A percentile compares a stretch with the other conserved stretches of the same genome.
Conservation (phyloP, 2,797 vertebrate genomes). For the Dipus sagitta region DNA sequence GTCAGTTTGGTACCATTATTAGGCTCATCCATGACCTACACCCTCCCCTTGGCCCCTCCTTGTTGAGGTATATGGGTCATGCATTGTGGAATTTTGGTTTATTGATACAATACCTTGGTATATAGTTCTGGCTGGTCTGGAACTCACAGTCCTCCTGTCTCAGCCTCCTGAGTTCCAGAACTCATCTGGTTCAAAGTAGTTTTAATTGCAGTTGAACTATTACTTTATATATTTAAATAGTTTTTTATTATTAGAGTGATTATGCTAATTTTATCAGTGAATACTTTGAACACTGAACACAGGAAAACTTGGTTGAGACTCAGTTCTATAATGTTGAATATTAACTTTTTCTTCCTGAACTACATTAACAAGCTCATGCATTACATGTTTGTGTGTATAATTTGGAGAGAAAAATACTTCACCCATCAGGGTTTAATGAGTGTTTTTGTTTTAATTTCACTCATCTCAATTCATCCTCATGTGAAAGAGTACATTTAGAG, state of each 20-base stretch:
- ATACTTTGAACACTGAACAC: not conserved
- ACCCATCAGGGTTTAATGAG: not conserved
- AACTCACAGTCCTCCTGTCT: not conserved
- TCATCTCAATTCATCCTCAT: not conserved
- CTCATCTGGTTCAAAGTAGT: not conserved
- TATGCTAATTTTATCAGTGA: not conserved
- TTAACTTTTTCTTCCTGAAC: too few relatives aligned
- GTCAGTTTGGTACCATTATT: too few relatives aligned
- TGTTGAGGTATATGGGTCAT: too few relatives aligned
- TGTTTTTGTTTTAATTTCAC: not conserved
- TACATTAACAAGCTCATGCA: not conserved
- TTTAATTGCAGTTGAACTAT: not conserved
- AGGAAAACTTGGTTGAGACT: not conserved
- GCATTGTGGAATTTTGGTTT: not conserved
- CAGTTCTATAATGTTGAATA: too few relatives aligned
- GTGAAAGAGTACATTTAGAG: not conserved
- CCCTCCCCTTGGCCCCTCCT: too few relatives aligned
- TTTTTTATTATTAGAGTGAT: not conserved
- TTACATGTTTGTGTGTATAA: not conserved
- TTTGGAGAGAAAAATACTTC: not conserved
- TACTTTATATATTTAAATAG: not conserved
- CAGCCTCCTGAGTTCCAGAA: not conserved
- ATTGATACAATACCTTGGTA: not conserved
- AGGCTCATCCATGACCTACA: too few relatives aligned
- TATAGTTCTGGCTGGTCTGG: not conserved